Evolutionary conservation across 2,888 invertebrate genomes (phyloP).

Genomic region (Chrysomela aeneicollis): DNA sequence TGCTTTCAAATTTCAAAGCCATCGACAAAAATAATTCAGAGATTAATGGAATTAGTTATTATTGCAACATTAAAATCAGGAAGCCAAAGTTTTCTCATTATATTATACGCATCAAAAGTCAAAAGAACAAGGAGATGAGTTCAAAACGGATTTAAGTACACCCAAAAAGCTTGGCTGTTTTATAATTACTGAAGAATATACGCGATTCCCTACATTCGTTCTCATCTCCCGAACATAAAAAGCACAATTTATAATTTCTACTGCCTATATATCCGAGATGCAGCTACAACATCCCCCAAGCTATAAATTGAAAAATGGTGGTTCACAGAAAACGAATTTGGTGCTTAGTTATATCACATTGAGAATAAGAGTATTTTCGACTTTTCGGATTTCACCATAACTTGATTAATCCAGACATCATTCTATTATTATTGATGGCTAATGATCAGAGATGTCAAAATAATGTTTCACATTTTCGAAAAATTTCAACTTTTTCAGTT

Average conservation of each 20-base stretch:
- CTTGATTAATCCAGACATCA: no score
- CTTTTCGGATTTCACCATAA: no score
- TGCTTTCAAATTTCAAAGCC: no score
- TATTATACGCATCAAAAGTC: conserved; percentile 10
- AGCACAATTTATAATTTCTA: background rate
- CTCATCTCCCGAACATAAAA: background rate
- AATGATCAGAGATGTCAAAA: no score
- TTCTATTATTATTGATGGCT: no score
- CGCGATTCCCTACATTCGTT: background rate
- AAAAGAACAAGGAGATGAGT: background rate
- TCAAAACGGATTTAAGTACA: conserved; percentile 9
- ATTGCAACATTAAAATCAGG: conserved; percentile 3
- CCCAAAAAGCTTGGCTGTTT: background rate
- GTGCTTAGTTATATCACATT: no score
- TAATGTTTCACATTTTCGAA: no score
- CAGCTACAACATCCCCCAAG: background rate
- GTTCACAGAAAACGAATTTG: background rate
- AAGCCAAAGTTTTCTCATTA: conserved; percentile 19
- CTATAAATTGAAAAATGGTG: background rate
- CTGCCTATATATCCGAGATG: background rate
- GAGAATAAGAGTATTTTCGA: no score
- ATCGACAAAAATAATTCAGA: background rate
- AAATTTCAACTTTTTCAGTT: no score
- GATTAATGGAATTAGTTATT: conserved; percentile 8
- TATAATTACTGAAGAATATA: conserved; percentile 3